A percentile compares a stretch with the other conserved stretches of the same genome.
Conservation (phyloP, 2,113 vertebrate species). For the Sylvia atricapilla region DNA sequence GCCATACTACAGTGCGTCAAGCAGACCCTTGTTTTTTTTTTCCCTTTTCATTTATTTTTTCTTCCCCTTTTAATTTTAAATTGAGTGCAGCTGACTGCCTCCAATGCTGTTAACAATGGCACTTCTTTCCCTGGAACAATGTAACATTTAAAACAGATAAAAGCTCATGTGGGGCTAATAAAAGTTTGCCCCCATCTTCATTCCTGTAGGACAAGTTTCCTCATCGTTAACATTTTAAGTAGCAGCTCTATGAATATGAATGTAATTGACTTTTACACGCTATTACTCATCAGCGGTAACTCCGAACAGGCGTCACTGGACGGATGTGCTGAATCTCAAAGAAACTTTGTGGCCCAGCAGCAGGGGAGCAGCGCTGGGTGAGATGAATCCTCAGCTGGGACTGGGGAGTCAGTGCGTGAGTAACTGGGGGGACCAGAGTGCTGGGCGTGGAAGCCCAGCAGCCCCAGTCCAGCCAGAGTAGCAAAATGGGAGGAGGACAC, state of each 20-base stretch:
- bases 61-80: constrained; percentile 64
- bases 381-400: not conserved
- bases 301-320: not conserved
- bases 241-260: constrained; percentile 23
- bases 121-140: constrained; percentile 70
- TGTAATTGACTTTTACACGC: constrained; percentile 26
- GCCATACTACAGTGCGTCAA: constrained; percentile 62
- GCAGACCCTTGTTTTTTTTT: constrained; percentile 50
- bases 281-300: constrained; percentile 17
- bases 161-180: constrained; percentile 68
- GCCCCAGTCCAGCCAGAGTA: not conserved
- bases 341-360: not conserved
- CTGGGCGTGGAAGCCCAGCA: not conserved
- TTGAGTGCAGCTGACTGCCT: constrained; percentile 78
- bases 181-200: constrained; percentile 65
- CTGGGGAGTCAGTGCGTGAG: not conserved
- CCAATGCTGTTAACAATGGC: constrained; percentile 71
- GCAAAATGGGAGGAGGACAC: not conserved
- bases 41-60: constrained; percentile 45
- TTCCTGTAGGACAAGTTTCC: constrained; percentile 64
- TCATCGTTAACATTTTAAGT: constrained; percentile 45
- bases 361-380: not conserved
- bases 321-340: not conserved
- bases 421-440: no score
- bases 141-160: constrained; percentile 72